These are phyloP conservation scores for Ariolimax columbianus DNA, from an alignment of 2,888 invertebrate species.

Conservation along the genomic window DNA sequence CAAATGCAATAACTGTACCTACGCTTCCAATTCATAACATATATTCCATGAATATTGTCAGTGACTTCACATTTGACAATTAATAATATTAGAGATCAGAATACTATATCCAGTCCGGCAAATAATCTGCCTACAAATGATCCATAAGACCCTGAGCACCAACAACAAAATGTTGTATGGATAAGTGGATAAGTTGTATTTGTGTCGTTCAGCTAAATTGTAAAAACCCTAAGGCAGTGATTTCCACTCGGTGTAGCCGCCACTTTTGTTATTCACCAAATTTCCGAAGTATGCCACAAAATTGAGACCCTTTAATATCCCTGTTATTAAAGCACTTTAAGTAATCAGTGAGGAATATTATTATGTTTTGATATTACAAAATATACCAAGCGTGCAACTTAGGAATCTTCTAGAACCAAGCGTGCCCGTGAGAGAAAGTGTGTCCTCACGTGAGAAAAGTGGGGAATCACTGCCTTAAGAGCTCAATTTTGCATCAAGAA, in stretches of 20 bases:
- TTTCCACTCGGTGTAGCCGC: no score
- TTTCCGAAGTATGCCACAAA: no score
- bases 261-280: no score
- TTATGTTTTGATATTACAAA: no score
- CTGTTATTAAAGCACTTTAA: no score
- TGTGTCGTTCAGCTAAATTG: neutral
- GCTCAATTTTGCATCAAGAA: constrained; percentile 1
- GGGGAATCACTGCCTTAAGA: no score
- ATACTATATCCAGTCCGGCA: neutral
- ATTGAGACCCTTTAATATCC: no score
- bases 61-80: neutral
- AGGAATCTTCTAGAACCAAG: no score
- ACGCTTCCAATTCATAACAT: neutral
- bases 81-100: constrained; percentile 16
- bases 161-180: constrained; percentile 11
- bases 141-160: constrained; percentile 24
- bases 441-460: no score
- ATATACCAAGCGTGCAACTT: no score
- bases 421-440: no score
- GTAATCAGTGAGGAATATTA: no score
- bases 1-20: neutral
- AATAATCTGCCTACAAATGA: neutral
- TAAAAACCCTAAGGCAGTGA: neutral
- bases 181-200: neutral
- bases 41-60: neutral